Base-by-base conservation (phyloP, 1,140 invertebrate genomes). In the Polypedilum vanderplanki region DNA sequence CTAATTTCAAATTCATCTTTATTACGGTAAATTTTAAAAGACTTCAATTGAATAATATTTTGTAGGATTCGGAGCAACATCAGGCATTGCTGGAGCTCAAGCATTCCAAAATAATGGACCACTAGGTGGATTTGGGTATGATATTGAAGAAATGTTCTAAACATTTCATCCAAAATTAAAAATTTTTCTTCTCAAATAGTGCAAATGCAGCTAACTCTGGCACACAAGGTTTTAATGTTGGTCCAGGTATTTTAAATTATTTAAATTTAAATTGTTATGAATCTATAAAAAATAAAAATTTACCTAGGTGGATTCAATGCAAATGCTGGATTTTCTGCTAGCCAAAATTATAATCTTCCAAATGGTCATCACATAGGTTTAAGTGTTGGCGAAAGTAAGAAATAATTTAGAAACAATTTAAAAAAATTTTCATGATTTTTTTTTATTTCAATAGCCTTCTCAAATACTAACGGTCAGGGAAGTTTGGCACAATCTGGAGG, bases 211-310 rank as follows among this genome's bases (percentile, higher is more conserved):
- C 77, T n/a, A 77, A 77, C 22, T 75, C 78, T 10, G 76, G 75
- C 64, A 76, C 76, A 18, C 78, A 78, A 76, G 76, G 77, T 5
- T 78, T 78, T 73, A 73, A 74, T 41, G 77, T 41, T 75, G 78
- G 75, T 40, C 75, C 77, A 33, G 40, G 76, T 41, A 77, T 76
- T 33, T 18, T 64, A 46, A 57, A n/a, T 57, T 57, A n/a, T 57
- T 15, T 15, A 57, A 41, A 41, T 10, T 7, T 10, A 41, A 41
- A 41, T 5, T 41, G n/a, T 41, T 41, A 41, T 41, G 10, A 10
- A 41, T 41, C 10, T 41, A 41, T 57, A 9, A 46, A 57, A n/a
- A 57, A n/a, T n/a, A 57, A 57, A 57, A 4, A 4, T 15, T 57
- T 57, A 46, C 9, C 12, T 57, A 57, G 46, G 46, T 57, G 46